A percentile compares a stretch with the other conserved stretches of the same genome.
Conservation (phyloP, 2,113 vertebrate genomes). For the Pseudopodoces humilis region DNA sequence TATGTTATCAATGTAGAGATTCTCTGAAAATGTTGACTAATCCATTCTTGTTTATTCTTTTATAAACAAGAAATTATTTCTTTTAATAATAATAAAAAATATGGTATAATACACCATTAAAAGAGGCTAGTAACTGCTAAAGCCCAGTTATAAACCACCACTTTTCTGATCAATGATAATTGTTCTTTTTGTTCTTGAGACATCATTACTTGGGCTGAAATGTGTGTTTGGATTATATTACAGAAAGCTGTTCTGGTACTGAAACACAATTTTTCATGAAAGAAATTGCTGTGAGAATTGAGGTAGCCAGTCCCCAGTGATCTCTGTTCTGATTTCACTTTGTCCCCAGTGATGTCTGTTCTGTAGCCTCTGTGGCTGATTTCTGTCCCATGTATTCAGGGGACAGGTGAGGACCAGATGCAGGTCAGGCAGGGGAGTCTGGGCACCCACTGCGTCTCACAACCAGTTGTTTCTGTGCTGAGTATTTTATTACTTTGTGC, state of each 20-base stretch:
- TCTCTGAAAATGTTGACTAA: conserved; percentile 42
- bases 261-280: not conserved
- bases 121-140: not conserved
- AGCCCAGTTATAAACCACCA: not conserved
- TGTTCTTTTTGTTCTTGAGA: conserved; percentile 11
- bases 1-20: conserved; percentile 13
- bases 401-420: not conserved
- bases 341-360: not conserved
- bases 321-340: not conserved
- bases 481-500: not conserved
- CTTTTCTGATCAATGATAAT: not conserved
- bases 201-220: not conserved
- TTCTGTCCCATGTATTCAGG: not conserved
- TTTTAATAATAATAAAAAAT: conserved; percentile 49
- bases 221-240: not conserved
- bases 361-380: not conserved
- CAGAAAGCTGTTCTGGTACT: not conserved
- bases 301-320: not conserved
- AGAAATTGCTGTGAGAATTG: not conserved
- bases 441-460: rapidly evolving
- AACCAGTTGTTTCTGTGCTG: rapidly evolving
- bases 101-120: not conserved
- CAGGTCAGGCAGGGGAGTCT: not conserved
- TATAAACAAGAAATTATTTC: conserved; percentile 51
- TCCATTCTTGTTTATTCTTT: conserved; percentile 37